These are phyloP conservation scores for Sisyra terminalis DNA, from an alignment of 2,888 invertebrate genomes.

Conservation along the genomic window DNA sequence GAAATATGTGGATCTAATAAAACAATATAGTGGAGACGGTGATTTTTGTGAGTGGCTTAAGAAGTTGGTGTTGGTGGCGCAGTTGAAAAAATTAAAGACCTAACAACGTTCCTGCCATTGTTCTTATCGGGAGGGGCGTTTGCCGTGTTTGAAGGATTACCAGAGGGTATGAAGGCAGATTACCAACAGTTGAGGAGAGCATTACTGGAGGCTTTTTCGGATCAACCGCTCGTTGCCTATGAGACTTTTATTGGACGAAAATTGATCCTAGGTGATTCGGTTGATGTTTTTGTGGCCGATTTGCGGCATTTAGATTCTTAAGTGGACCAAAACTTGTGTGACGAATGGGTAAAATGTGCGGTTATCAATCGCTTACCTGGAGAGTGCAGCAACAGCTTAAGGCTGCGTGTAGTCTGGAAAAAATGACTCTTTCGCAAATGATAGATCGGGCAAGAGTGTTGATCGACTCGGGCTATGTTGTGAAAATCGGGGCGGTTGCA, in stretches of 20 bases:
- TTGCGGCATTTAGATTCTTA: not conserved
- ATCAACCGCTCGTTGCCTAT: not conserved
- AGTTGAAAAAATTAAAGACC: not conserved
- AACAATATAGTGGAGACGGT: not conserved
- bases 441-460: not conserved
- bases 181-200: not conserved
- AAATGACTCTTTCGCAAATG: not conserved
- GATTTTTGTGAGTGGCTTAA: not conserved
- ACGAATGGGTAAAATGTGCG: not conserved
- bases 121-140: not conserved
- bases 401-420: not conserved
- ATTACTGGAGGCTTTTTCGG: not conserved
- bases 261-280: not conserved
- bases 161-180: not conserved
- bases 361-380: not conserved
- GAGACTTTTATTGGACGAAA: not conserved
- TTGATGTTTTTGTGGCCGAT: not conserved
- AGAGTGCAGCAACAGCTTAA: not conserved
- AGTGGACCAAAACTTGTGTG: not conserved
- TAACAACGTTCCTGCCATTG: not conserved
- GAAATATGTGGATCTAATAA: not conserved
- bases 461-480: not conserved
- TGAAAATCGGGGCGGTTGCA: not conserved
- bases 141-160: not conserved
- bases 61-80: not conserved